phyloP scores from a whole-genome alignment of 2,797 vertebrate species.

The Schizopygopsis pylzovi region DNA sequence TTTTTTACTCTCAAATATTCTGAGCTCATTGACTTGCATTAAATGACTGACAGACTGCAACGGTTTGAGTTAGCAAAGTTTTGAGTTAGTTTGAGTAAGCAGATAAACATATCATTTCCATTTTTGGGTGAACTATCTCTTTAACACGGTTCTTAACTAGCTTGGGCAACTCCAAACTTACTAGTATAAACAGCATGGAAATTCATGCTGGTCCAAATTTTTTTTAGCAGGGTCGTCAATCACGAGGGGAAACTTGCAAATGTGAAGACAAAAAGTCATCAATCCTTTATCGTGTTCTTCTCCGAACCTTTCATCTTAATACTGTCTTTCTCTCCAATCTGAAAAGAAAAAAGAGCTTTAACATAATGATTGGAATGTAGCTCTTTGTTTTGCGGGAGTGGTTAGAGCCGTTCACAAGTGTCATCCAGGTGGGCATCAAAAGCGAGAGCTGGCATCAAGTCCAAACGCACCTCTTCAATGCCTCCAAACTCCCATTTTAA shows the following conservation, averaged over 20 bases:
- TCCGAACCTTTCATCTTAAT: constrained; percentile 27
- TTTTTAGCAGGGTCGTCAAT: background rate
- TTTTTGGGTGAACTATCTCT: too few relatives aligned
- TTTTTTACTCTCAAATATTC: too few relatives aligned
- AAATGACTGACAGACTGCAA: too few relatives aligned
- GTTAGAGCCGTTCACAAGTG: constrained; percentile 52
- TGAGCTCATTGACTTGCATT: too few relatives aligned
- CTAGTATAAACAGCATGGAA: background rate
- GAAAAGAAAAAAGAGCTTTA: constrained; percentile 27
- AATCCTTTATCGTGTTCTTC: constrained; percentile 10
- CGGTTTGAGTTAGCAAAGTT: too few relatives aligned
- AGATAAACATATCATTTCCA: too few relatives aligned
- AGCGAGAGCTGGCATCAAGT: constrained; percentile 72
- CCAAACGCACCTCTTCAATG: constrained; percentile 68
- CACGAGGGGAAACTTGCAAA: background rate
- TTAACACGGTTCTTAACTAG: background rate
- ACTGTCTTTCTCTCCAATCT: background rate
- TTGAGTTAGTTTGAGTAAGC: too few relatives aligned
- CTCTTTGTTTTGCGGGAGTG: constrained; percentile 51
- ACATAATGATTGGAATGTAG: constrained; percentile 57
- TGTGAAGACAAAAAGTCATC: constrained; percentile 29
- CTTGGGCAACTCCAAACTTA: background rate
- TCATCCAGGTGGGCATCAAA: constrained; percentile 78
- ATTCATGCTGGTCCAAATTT: background rate
- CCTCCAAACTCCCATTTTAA: constrained; percentile 73